Evolutionary conservation across 2,888 invertebrate species (phyloP).

Genomic region (Buathra laborator): DNA sequence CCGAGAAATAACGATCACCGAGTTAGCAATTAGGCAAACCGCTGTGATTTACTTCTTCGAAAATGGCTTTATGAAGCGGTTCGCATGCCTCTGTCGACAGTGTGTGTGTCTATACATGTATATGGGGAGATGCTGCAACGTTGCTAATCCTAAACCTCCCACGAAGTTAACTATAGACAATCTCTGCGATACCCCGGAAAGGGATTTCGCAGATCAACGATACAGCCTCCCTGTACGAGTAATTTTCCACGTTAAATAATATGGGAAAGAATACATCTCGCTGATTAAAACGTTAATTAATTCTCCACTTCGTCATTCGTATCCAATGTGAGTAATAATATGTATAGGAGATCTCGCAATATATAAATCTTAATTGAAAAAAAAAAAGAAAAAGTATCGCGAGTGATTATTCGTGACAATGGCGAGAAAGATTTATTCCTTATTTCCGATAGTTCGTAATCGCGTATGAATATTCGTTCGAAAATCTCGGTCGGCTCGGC

Average conservation of each 20-base stretch:
- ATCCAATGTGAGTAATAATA: not conserved
- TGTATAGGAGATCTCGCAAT: not conserved
- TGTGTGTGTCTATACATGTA: not conserved
- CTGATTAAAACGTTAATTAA: conserved; percentile 18
- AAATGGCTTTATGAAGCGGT: conserved; percentile 51
- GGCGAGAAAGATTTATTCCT: not conserved
- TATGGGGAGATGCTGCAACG: not conserved
- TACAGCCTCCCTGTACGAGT: not conserved
- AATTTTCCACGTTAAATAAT: not conserved
- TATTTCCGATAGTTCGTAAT: conserved; percentile 43
- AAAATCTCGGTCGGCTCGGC: conserved; percentile 49
- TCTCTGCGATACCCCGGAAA: conserved; percentile 63
- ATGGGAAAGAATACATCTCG: not conserved
- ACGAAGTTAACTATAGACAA: conserved; percentile 72
- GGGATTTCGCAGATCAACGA: conserved; percentile 74
- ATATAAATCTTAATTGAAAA: conserved; percentile 1
- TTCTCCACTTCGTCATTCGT: not conserved
- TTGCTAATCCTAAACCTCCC: conserved; percentile 71
- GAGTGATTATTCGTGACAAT: not conserved
- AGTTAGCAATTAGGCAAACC: conserved; percentile 47
- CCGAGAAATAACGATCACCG: conserved; percentile 56
- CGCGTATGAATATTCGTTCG: conserved; percentile 61
- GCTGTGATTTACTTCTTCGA: conserved; percentile 52
- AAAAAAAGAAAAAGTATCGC: not conserved
- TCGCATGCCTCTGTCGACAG: conserved; percentile 1